A percentile compares a stretch with the other conserved stretches of the same genome.
Evolutionary conservation across 2,888 invertebrate genomes (phyloP).

Genomic region (Dasypolia templi): DNA sequence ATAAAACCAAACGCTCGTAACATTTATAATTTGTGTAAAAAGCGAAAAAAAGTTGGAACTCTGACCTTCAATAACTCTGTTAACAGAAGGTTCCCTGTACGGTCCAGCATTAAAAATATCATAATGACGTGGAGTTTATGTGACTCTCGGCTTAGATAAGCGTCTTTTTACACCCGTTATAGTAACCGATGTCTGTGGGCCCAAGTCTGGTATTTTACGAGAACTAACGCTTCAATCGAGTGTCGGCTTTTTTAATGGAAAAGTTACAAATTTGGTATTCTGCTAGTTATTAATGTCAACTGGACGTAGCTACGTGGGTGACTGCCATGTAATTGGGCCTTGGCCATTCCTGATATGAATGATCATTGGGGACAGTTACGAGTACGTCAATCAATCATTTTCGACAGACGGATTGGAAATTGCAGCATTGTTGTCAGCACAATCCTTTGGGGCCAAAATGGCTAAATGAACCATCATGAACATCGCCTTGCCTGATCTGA

Average conservation of each 20-base stretch:
- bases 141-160: too few species aligned
- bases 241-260: neutral
- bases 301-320: neutral
- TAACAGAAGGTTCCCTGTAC: too few species aligned
- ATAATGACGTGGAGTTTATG: too few species aligned
- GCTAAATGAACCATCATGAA: conserved; percentile 9
- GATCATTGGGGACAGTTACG: conserved; percentile 28
- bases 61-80: too few species aligned
- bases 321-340: conserved; percentile 20
- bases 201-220: too few species aligned
- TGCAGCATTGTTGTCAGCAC: neutral
- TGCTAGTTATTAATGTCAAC: neutral
- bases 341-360: conserved; percentile 10
- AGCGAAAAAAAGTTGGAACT: too few species aligned
- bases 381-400: conserved; percentile 29
- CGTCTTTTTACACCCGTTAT: too few species aligned
- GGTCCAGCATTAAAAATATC: too few species aligned
- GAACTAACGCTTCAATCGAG: neutral
- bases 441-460: conserved; percentile 6
- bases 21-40: too few species aligned
- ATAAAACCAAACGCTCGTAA: too few species aligned
- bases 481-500: neutral
- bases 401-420: conserved; percentile 28
- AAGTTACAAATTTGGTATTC: conserved; percentile 8
- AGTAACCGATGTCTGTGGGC: too few species aligned